Evolutionary conservation across 2,113 vertebrate species (phyloP).

Genomic region (Setophaga kirtlandii): DNA sequence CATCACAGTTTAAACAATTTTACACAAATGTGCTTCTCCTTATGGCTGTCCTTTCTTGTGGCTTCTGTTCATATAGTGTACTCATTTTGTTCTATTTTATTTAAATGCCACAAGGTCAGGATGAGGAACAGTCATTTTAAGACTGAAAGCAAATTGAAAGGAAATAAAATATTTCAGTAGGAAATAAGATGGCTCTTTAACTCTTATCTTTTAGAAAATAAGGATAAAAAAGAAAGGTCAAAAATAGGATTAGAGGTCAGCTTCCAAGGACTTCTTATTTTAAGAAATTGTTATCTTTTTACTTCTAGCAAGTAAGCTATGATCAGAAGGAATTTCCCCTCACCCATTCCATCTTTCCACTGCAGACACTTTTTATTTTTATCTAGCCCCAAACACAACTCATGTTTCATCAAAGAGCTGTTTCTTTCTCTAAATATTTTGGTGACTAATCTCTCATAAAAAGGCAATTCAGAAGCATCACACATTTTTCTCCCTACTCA

Average conservation of each 20-base stretch:
- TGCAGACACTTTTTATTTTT: background rate
- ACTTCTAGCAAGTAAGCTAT: background rate
- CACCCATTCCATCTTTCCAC: background rate
- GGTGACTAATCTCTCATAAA: background rate
- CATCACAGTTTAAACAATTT: background rate
- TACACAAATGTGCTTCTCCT: background rate
- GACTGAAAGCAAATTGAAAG: background rate
- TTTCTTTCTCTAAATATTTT: background rate
- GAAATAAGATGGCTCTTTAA: background rate
- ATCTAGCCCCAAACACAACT: background rate
- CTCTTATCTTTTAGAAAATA: background rate
- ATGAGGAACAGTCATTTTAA: background rate
- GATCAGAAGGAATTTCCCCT: background rate
- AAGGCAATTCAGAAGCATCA: background rate
- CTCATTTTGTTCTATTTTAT: background rate
- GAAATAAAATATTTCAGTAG: background rate
- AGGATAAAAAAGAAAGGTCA: background rate
- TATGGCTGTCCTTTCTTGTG: background rate
- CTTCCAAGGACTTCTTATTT: background rate
- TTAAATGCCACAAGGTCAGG: background rate
- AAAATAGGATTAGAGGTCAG: background rate
- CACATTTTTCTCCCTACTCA: background rate
- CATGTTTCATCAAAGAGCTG: background rate
- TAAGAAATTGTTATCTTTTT: background rate
- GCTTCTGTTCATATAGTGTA: background rate